Evolutionary conservation across 2,113 vertebrate species (phyloP).

Genomic region (Datnioides undecimradiatus): DNA sequence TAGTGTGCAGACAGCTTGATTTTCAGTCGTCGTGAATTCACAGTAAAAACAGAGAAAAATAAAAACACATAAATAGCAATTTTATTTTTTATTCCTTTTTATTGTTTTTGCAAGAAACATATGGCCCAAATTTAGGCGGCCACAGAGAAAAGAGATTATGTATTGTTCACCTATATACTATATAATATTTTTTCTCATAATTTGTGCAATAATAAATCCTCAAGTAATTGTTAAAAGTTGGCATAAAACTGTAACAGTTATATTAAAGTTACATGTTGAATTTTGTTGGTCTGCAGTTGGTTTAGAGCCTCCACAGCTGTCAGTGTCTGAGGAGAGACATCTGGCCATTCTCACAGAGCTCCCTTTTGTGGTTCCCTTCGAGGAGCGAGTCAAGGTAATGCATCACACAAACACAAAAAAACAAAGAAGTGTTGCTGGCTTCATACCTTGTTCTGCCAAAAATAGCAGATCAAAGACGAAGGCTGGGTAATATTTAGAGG

Average conservation of each 20-base stretch:
- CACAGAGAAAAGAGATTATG: not conserved
- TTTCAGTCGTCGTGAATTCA: not conserved
- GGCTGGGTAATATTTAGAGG: not conserved
- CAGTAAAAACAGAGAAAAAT: too few relatives aligned
- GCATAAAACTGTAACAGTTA: not conserved
- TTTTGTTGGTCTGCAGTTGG: constrained; percentile 87
- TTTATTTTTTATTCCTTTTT: too few relatives aligned
- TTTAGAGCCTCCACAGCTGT: constrained; percentile 92
- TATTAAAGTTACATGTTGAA: not conserved
- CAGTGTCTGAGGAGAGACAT: constrained; percentile 96
- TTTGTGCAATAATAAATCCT: not conserved
- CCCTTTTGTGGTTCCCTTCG: constrained; percentile 97
- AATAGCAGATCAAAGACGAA: not conserved
- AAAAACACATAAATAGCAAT: too few relatives aligned
- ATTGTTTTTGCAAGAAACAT: too few relatives aligned
- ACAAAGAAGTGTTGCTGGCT: not conserved
- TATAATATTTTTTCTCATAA: not conserved
- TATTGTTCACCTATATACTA: not conserved
- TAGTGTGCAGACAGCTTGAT: not conserved
- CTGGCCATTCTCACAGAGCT: constrained; percentile 97
- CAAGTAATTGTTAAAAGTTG: not conserved
- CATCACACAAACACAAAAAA: not conserved
- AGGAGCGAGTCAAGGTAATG: constrained; percentile 98
- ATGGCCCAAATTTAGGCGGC: too few relatives aligned
- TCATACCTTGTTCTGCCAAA: not conserved